Evolutionary conservation across 2,888 invertebrate species (phyloP), one percentile per base, ranked within the genome.

Genomic region (Trissoscelio sp.): DNA sequence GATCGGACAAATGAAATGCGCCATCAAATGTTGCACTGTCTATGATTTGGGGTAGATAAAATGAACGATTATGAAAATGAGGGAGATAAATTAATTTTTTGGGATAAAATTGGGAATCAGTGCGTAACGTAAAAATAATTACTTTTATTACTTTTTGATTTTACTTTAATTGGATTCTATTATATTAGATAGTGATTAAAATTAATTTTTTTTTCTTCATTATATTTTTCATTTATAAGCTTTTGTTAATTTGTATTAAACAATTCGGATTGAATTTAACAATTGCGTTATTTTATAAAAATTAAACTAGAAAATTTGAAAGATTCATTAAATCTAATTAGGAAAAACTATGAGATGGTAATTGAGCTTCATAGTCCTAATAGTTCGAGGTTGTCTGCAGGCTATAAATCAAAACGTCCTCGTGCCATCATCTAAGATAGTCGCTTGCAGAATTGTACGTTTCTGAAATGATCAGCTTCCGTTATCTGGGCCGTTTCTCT

Each of bases 401-500:
- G 2, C 57, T 57, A 79, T 79, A 73, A 79, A 72, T 79, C 72
- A 79, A 66, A 79, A 72, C 53, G 66, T 24, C 72, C 37, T 34
- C 37, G 28, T 48, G 66, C 60, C 66, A 51, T 66, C 72, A 14
- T 57, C 44, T 44, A 37, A 72, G 79, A 67, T 79, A 79, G 58
- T 31, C 44, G 58, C 55, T 62, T 46, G 16, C 46, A 58, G 72
- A 72, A 79, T 55, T 51, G 57, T 44, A 66, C 58, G 66, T 57
- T 72, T 60, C 53, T 44, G 58, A 53, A 72, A 79, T 72, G 66
- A 79, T 79, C 79, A 66, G 72, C 66, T 66, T 51, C 58, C 64
- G 64, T 62, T 72, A 79, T 72, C 72, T 66, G 24, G 64, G 22
- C 11, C 62, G 46, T 24, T 64, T 39, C 46, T 31, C 64, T 51